These are phyloP conservation scores for Sternotherus odoratus DNA, from an alignment of 2,797 vertebrate species.

Conservation along the genomic window DNA sequence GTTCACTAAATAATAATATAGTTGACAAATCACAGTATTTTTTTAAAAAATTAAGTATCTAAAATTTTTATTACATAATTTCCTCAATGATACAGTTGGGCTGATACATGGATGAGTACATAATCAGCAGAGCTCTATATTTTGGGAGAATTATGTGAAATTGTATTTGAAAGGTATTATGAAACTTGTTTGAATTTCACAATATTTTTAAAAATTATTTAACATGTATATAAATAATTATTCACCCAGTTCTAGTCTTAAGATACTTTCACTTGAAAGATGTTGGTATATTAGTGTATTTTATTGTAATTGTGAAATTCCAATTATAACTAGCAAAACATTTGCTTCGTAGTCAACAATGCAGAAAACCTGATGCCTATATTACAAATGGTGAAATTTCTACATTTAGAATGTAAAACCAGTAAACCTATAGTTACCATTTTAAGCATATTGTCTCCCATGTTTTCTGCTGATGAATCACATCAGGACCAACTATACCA, in stretches of 20 bases:
- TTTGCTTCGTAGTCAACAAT: not conserved
- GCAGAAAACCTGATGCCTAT: not conserved
- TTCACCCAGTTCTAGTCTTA: not conserved
- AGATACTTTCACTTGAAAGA: not conserved
- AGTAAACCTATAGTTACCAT: not conserved
- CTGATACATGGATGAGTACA: not conserved
- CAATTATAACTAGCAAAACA: not conserved
- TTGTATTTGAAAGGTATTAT: not conserved
- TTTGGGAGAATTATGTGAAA: not conserved
- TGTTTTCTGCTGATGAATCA: not conserved
- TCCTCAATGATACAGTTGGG: not conserved
- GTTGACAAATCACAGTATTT: not conserved
- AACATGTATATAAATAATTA: not conserved
- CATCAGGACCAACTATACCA: not conserved
- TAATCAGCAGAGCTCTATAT: not conserved
- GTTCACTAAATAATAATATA: not conserved
- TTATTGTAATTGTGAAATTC: not conserved
- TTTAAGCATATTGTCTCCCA: not conserved
- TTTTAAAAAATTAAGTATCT: not conserved
- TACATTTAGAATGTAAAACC: not conserved
- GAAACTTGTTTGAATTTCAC: not conserved
- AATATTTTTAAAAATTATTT: not conserved
- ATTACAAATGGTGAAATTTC: not conserved
- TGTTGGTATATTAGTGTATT: not conserved
- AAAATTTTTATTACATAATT: not conserved